A percentile compares a stretch with the other conserved stretches of the same genome.
These are phyloP conservation scores for Steromphala cineraria DNA, from an alignment of 2,888 invertebrate species.

Conservation along the genomic window DNA sequence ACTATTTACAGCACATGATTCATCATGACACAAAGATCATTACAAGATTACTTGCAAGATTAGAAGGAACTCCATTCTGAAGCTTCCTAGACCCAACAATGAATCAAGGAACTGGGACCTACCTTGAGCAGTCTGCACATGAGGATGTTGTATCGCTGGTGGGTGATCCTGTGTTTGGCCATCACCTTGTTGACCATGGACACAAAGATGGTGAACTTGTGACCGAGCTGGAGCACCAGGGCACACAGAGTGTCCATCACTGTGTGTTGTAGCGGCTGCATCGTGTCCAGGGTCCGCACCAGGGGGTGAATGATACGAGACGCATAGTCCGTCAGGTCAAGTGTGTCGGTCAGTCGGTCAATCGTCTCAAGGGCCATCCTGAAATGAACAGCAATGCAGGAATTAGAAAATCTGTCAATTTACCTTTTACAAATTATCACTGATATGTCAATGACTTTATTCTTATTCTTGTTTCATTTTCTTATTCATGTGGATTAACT, in stretches of 20 bases:
- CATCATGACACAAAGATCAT: too few relatives aligned
- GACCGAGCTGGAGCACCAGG: slow-evolving; percentile 89
- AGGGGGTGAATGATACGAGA: slow-evolving; percentile 96
- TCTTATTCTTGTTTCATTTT: too few relatives aligned
- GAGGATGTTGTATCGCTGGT: slow-evolving; percentile 86
- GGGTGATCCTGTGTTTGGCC: slow-evolving; percentile 76
- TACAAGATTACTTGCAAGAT: too few relatives aligned
- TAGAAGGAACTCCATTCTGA: too few relatives aligned
- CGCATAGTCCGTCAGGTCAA: slow-evolving; percentile 94
- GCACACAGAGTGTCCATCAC: slow-evolving; percentile 95
- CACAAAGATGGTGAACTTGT: slow-evolving; percentile 93
- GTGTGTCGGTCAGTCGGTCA: slow-evolving; percentile 89
- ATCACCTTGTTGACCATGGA: slow-evolving; percentile 90
- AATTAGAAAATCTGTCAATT: too few relatives aligned
- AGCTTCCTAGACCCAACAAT: too few relatives aligned
- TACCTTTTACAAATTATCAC: too few relatives aligned
- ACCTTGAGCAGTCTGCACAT: slow-evolving; percentile 76
- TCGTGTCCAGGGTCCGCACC: slow-evolving; percentile 87
- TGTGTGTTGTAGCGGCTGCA: slow-evolving; percentile 82
- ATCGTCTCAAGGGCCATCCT: slow-evolving; percentile 83
- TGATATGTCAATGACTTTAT: too few relatives aligned
- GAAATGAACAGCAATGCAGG: slow-evolving; percentile 20
- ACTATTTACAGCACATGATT: too few relatives aligned
- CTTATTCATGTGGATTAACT: too few relatives aligned
- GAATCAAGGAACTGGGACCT: neutral